Evolutionary conservation across 1,140 invertebrate species (phyloP).

Genomic region (Asbolus verrucosus): DNA sequence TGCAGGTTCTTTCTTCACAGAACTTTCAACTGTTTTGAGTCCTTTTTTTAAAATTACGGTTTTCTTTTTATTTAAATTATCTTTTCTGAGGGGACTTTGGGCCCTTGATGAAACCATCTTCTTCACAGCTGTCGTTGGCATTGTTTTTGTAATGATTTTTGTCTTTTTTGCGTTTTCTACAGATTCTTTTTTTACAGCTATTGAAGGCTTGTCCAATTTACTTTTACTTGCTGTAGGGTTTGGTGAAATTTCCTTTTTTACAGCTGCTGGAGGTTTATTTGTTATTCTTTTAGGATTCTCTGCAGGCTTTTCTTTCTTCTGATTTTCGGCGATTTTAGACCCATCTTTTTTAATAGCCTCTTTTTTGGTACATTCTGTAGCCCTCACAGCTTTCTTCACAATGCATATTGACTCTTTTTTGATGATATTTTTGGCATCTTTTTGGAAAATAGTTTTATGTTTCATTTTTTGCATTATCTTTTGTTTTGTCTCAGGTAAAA

Average conservation of each 20-base stretch:
- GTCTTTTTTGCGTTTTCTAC: slow-evolving; percentile 1
- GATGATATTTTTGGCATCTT: no score
- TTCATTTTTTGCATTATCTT: slow-evolving; percentile 16
- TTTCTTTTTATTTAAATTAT: not conserved
- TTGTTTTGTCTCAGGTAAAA: not conserved
- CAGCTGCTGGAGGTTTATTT: not conserved
- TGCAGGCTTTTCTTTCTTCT: no score
- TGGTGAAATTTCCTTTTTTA: slow-evolving; percentile 8
- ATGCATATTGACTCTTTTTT: no score
- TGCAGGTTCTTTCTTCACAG: slow-evolving; percentile 11
- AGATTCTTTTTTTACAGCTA: not conserved
- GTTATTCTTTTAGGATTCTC: not conserved
- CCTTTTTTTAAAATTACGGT: no score
- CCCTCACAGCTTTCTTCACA: no score
- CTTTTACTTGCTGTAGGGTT: not conserved
- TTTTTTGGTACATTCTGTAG: no score
- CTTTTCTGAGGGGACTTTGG: no score
- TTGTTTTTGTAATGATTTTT: not conserved
- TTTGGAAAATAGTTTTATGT: slow-evolving; percentile 6
- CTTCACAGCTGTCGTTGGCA: not conserved
- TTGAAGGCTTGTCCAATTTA: not conserved
- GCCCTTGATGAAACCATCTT: no score
- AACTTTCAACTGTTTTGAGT: slow-evolving; percentile 1
- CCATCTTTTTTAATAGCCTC: no score
- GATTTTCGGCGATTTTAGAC: not conserved